A percentile compares a stretch with the other conserved stretches of the same genome.
Evolutionary conservation across 2,113 vertebrate species (phyloP).

Genomic region (Elanus axillaris): DNA sequence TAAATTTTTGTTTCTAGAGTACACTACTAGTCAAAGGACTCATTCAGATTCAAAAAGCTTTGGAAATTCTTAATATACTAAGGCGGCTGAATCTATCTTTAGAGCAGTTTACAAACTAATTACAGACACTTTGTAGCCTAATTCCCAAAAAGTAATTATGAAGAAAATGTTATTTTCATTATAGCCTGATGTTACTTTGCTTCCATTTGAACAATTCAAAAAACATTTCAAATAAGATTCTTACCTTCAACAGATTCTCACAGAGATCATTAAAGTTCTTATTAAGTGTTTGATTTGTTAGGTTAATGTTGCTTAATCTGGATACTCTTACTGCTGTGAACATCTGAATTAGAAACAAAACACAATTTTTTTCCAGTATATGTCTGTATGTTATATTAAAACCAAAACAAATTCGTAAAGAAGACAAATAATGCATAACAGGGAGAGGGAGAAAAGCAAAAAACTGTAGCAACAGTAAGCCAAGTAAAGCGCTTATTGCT

Average conservation of each 20-base stretch:
- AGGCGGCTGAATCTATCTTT: background rate
- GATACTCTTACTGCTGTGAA: conserved; percentile 95
- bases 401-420: background rate
- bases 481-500: background rate
- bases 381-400: background rate
- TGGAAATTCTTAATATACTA: background rate
- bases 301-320: conserved; percentile 85
- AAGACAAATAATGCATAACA: background rate
- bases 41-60: background rate
- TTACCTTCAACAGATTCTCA: conserved; percentile 96
- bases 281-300: conserved; percentile 94
- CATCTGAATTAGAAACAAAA: conserved; percentile 80
- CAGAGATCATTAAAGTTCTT: conserved; percentile 97
- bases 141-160: background rate
- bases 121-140: background rate
- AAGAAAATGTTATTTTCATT: background rate
- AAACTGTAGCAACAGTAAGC: background rate
- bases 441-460: background rate
- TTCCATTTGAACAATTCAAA: background rate
- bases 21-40: background rate
- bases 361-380: background rate
- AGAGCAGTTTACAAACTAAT: background rate
- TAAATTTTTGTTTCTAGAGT: background rate
- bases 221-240: background rate
- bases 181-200: background rate